Evolutionary conservation across 1,140 invertebrate species (phyloP), one percentile per base, ranked within the genome.

Genomic region (Lepidurus packardi): DNA sequence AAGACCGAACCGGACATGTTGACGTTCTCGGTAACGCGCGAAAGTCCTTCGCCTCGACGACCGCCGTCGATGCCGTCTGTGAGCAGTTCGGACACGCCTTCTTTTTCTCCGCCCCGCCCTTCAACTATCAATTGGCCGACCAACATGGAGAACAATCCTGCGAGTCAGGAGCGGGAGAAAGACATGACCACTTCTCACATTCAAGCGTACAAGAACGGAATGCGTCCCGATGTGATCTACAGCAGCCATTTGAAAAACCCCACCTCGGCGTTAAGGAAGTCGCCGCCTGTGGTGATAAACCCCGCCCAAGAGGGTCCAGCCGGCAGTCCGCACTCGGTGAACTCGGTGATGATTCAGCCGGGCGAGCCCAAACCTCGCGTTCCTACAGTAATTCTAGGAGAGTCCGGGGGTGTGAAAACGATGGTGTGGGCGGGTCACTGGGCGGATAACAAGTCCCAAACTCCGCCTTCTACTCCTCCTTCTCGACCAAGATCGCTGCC

Each of bases 191-290:
- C 21, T 65, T 21, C 87, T 81, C 86, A 88, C 79, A 85, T 89
- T 87, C 43, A 65, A 65, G n/a, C 53, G 16, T 86, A 90, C 45
- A 90, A 92, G 76, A 92, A 92, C 82, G 91, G 91, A 65, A 91
- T 92, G n/a, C 91, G 92, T 80, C 91, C 91, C 43, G 91, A 92
- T 84, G 87, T 92, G n/a, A 92, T 92, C 78, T 90, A 91, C 13
- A 91, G 91, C 11, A 89, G 90, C 78, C 88, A 89, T 85, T 92
- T 81, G 90, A 91, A 74, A 21, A 78, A 75, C 45, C 78, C 73
- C 73, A 80, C 81, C 13, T 75, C 81, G 7, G 76, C 81, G 45
- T n/a, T 74, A 9, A 80, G 79, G 78, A 79, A 79, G 21, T 78
- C 80, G 34, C 81, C 80, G 65, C 73, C 82, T 10, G 34, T 78